Evolutionary conservation across 2,888 invertebrate genomes (phyloP).

Genomic region (Drosophila falleni): DNA sequence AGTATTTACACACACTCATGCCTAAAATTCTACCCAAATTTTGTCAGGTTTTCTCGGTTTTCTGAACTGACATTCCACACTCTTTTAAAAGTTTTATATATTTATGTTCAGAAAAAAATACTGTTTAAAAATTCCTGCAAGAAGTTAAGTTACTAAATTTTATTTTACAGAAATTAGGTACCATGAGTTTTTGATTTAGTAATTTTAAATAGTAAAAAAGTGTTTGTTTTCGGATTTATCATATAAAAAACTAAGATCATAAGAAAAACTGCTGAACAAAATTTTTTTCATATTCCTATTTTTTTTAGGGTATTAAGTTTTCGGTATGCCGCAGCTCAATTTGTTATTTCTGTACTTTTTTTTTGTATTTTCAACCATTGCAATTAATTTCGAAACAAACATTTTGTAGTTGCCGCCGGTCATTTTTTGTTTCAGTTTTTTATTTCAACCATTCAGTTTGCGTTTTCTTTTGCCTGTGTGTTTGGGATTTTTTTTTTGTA

Average conservation of each 20-base stretch:
- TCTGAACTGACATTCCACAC: neutral
- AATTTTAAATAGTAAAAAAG: neutral
- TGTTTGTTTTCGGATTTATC: neutral
- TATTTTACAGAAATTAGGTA: neutral
- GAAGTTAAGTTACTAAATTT: neutral
- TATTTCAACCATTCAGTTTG: slow-evolving; percentile 41
- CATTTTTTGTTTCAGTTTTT: slow-evolving; percentile 65
- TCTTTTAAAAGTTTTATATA: neutral
- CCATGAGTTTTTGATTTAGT: too few species aligned
- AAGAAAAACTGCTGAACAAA: too few species aligned
- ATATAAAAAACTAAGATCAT: neutral
- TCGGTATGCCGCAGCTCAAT: neutral
- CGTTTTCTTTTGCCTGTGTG: slow-evolving; percentile 26
- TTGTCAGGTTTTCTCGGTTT: slow-evolving; percentile 8
- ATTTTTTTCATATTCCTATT: neutral
- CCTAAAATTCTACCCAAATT: slow-evolving; percentile 15
- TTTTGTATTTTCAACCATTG: slow-evolving; percentile 45
- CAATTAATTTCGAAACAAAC: slow-evolving; percentile 75
- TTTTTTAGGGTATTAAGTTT: neutral
- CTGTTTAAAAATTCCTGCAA: neutral
- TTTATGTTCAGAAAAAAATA: neutral
- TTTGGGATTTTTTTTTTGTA: neutral
- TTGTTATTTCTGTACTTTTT: neutral
- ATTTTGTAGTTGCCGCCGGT: slow-evolving; percentile 60
- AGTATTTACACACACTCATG: slow-evolving; percentile 10